Evolutionary conservation across 2,797 vertebrate genomes (phyloP).

Genomic region (Chromis chromis): DNA sequence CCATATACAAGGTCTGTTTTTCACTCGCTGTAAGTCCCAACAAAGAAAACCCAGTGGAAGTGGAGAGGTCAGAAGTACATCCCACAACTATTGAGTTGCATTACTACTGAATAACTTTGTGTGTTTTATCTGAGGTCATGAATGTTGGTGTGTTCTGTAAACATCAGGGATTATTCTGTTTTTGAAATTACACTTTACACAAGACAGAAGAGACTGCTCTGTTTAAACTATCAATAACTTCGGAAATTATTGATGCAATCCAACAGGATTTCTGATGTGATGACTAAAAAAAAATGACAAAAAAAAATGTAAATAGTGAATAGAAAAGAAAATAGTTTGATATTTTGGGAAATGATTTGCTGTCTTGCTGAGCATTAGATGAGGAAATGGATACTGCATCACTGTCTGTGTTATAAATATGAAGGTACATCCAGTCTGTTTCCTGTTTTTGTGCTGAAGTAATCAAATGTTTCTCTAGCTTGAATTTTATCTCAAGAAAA

Average conservation of each 20-base stretch:
- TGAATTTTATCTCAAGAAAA: no score
- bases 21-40: neutral
- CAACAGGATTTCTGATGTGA: neutral
- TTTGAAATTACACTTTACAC: neutral
- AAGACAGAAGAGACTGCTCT: neutral
- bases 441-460: neutral
- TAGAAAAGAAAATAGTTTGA: neutral
- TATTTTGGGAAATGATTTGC: constrained; percentile 10
- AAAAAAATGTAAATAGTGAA: no score
- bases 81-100: neutral
- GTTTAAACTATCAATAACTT: constrained; percentile 2
- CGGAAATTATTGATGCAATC: neutral
- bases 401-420: constrained; percentile 6
- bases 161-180: constrained; percentile 2
- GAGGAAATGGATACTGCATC: neutral
- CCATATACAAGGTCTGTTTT: constrained; percentile 14
- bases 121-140: neutral
- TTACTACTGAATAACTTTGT: neutral
- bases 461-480: neutral
- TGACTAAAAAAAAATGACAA: no score
- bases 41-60: constrained; percentile 20
- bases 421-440: neutral
- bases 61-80: neutral
- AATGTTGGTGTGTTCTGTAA: constrained; percentile 4
- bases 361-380: neutral